Evolutionary conservation across 2,888 invertebrate genomes (phyloP).

Genomic region (Acanthopleura granulata): DNA sequence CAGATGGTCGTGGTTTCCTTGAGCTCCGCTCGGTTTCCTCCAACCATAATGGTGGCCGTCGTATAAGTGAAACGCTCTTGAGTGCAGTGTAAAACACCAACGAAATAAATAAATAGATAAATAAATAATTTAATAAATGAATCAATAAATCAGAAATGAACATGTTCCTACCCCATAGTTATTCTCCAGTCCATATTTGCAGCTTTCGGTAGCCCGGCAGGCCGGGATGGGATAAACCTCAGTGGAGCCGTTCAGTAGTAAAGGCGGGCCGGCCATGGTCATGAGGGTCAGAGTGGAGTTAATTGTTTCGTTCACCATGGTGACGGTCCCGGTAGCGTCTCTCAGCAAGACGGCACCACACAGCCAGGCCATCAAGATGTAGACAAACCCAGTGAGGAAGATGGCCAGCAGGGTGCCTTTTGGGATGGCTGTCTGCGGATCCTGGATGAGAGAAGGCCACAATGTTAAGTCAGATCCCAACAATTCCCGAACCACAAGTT

Average conservation of each 20-base stretch:
- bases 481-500: too few species aligned
- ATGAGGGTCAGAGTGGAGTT: background rate
- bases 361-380: conserved; percentile 83
- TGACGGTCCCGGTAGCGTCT: conserved; percentile 48
- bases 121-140: too few species aligned
- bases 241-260: background rate
- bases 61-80: too few species aligned
- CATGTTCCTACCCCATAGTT: conserved; percentile 21
- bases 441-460: conserved; percentile 71
- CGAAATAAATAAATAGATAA: too few species aligned
- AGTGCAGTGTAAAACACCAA: too few species aligned
- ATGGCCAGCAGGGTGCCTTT: conserved; percentile 92
- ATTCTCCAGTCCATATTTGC: too few species aligned
- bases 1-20: too few species aligned
- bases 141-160: background rate
- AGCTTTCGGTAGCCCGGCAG: too few species aligned
- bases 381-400: conserved; percentile 87
- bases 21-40: too few species aligned
- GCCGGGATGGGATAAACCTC: too few species aligned
- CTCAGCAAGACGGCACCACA: conserved; percentile 85
- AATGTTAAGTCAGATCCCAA: background rate
- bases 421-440: conserved; percentile 92
- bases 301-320: background rate
- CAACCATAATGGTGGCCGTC: too few species aligned
- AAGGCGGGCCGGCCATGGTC: background rate